Evolutionary conservation across 2,888 invertebrate species (phyloP).

Genomic region (Lasioglossum villosulum): DNA sequence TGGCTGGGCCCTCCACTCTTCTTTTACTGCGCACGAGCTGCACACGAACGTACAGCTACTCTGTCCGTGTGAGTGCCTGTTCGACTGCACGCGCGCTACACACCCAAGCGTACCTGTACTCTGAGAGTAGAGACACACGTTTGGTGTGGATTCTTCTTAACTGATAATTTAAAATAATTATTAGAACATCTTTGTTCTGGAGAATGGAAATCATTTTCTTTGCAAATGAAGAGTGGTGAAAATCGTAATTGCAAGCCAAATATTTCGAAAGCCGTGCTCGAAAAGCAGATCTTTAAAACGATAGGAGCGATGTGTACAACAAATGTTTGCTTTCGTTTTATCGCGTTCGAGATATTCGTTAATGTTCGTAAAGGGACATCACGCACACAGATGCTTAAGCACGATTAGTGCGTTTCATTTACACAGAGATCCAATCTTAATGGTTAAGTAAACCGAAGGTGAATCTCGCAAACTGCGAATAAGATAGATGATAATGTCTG

Average conservation of each 20-base stretch:
- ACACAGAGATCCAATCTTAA: conserved; percentile 2
- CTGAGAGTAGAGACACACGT: no score
- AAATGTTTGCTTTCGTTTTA: background rate
- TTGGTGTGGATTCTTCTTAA: no score
- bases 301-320: background rate
- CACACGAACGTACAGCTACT: no score
- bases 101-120: no score
- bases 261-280: background rate
- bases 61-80: no score
- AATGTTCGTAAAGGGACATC: background rate
- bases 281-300: background rate
- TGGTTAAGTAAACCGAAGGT: background rate
- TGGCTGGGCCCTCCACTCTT: no score
- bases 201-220: no score
- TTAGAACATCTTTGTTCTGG: no score
- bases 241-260: background rate
- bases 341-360: background rate
- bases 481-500: conserved; percentile 4
- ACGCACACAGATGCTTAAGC: background rate
- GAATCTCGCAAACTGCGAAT: conserved; percentile 4
- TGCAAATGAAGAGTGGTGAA: no score
- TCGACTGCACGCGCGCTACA: no score
- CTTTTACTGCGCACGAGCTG: no score
- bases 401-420: conserved; percentile 1
- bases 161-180: no score